These are phyloP conservation scores for Papilio polytes DNA, from an alignment of 1,140 invertebrate genomes.

Conservation along the genomic window DNA sequence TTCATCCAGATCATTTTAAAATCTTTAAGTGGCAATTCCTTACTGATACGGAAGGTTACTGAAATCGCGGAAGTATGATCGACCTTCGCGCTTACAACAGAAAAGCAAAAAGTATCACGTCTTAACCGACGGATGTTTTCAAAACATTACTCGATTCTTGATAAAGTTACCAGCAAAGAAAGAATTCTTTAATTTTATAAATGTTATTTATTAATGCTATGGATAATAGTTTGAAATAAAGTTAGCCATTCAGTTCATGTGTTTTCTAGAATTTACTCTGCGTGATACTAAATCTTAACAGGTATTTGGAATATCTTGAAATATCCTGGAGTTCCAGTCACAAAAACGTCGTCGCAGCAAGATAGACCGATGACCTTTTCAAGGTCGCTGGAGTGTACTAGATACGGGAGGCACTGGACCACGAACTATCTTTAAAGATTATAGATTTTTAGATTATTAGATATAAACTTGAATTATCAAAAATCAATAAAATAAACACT, in stretches of 20 bases:
- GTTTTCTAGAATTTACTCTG: too few relatives aligned
- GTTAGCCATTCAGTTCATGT: background rate
- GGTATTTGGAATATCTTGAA: too few relatives aligned
- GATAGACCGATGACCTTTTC: too few relatives aligned
- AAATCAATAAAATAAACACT: too few relatives aligned
- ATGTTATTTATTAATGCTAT: background rate
- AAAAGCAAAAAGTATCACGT: slow-evolving; percentile 47
- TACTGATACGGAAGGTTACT: slow-evolving; percentile 29
- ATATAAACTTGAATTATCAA: too few relatives aligned
- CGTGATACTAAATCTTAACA: too few relatives aligned
- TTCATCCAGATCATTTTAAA: background rate
- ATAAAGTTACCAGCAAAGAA: slow-evolving; percentile 40
- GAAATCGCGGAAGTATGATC: slow-evolving; percentile 42
- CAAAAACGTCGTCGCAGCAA: too few relatives aligned
- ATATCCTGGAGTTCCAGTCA: too few relatives aligned
- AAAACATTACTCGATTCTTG: slow-evolving; percentile 40
- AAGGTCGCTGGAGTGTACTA: too few relatives aligned
- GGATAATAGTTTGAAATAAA: background rate
- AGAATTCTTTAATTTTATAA: slow-evolving; percentile 31
- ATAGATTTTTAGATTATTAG: too few relatives aligned
- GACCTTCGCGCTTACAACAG: slow-evolving; percentile 42
- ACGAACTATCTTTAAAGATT: too few relatives aligned
- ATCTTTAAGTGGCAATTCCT: slow-evolving; percentile 6
- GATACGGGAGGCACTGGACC: too few relatives aligned
- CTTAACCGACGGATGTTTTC: slow-evolving; percentile 36